Percentiles rank a stretch among this genome's conserved stretches.
These are phyloP conservation scores for Chromis chromis DNA, from an alignment of 2,797 vertebrate species.

Conservation along the genomic window DNA sequence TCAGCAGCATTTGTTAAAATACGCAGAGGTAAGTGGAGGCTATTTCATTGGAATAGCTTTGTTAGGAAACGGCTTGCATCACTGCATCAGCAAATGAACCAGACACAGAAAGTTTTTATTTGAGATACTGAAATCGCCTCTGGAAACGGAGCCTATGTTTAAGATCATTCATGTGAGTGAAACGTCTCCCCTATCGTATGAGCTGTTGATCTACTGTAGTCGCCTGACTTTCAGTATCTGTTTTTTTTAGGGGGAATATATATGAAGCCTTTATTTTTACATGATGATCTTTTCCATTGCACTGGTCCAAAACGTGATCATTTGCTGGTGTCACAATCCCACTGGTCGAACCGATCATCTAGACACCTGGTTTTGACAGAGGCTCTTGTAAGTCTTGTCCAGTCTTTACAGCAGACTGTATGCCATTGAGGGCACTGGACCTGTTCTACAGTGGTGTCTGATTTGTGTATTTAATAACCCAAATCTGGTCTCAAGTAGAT, in stretches of 20 bases:
- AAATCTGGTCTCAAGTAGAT: background rate
- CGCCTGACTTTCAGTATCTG: background rate
- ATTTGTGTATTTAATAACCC: background rate
- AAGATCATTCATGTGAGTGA: too few relatives aligned
- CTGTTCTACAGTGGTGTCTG: background rate
- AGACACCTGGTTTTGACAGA: background rate
- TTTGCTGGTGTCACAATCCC: background rate
- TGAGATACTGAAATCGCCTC: background rate
- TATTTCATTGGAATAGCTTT: slow-evolving; percentile 37
- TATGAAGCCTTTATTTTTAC: background rate
- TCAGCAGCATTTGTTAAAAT: slow-evolving; percentile 39
- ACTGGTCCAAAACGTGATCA: background rate
- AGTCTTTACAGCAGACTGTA: background rate
- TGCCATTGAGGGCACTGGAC: background rate
- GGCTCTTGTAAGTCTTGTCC: background rate
- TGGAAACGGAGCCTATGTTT: background rate
- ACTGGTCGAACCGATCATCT: background rate
- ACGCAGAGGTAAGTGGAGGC: slow-evolving; percentile 28
- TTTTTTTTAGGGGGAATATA: background rate
- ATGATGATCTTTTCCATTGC: background rate
- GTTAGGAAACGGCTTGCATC: slow-evolving; percentile 5
- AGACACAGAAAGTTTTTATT: background rate
- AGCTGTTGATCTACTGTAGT: too few relatives aligned
- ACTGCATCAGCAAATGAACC: too few relatives aligned
- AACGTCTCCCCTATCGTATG: too few relatives aligned